Percentiles rank a stretch among this genome's conserved stretches.
Evolutionary conservation across 2,888 invertebrate genomes (phyloP).

Genomic region (Parasteatoda lunata): DNA sequence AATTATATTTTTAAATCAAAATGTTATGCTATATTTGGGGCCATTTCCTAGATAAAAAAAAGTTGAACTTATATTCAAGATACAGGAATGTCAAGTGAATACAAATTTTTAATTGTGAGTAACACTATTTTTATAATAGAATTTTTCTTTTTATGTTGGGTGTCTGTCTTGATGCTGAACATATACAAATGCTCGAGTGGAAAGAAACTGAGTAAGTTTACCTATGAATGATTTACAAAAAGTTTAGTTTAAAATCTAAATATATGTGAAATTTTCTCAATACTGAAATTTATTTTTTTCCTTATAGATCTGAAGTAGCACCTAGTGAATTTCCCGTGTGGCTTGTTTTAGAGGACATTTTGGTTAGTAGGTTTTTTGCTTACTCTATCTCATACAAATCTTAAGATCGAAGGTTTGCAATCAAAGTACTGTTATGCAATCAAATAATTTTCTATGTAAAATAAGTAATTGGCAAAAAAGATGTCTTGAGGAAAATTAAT

Average conservation of each 20-base stretch:
- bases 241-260: neutral
- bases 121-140: neutral
- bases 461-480: too few relatives aligned
- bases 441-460: too few relatives aligned
- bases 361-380: slow-evolving; percentile 28
- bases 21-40: too few relatives aligned
- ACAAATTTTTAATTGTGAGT: too few relatives aligned
- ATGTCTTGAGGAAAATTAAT: too few relatives aligned
- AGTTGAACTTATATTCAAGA: too few relatives aligned
- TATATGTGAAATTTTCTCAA: neutral
- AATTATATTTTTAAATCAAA: too few relatives aligned
- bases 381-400: neutral
- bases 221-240: neutral
- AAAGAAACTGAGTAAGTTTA: slow-evolving; percentile 39
- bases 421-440: too few relatives aligned
- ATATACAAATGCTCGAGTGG: slow-evolving; percentile 41
- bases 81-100: too few relatives aligned
- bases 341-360: slow-evolving; percentile 54
- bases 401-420: too few relatives aligned
- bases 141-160: slow-evolving; percentile 31
- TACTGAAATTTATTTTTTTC: neutral
- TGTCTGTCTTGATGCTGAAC: slow-evolving; percentile 52
- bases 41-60: too few relatives aligned
- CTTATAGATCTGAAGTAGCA: neutral
- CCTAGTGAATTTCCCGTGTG: slow-evolving; percentile 18